Base-by-base conservation (phyloP, 2,888 invertebrate species). In the Cephus runcator region DNA sequence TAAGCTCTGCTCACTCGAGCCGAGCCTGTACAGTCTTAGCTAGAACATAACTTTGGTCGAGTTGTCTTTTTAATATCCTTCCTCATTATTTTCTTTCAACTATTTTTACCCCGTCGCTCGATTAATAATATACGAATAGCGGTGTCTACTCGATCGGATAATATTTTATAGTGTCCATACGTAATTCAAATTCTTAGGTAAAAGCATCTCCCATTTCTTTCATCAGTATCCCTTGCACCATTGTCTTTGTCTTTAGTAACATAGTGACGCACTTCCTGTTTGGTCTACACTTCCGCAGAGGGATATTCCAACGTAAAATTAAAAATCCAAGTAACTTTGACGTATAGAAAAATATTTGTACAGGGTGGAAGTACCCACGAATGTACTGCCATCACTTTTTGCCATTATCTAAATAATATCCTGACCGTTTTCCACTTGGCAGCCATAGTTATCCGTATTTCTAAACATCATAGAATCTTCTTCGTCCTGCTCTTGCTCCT, bases 401-500 rank as follows among this genome's bases (percentile, higher is more conserved):
- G 1, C 9, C 23, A 23, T 56, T 56, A 56, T 56, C 81, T 80
- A 84, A 36, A 79, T 56, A 36, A 82, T 81, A 68, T 85, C 85
- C 40, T 86, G 84, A 35, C 85, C 85, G 23, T 87, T 87, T 75
- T 86, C 87, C 9, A 84, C 84, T 69, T 85, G 86, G 69, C 83
- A 85, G 40, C 81, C 82, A 68, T 83, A 85, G 76, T 81, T 84
- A 34, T 87, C 85, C 73, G 82, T 86, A 34, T 84, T 81, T 34
- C 78, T 83, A 69, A 78, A 71, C 68, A 75, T 73, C 35, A 71
- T 33, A 31, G 71, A 71, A 34, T 71, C 71, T 0, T 71, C 71
- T 33, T 85, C 77, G 35, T 79, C 79, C 11, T 79, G 77, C n/a
- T 80, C 82, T 12, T 73, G 80, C 71, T 74, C 76, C 30, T 75